A percentile compares a stretch with the other conserved stretches of the same genome.
Conservation (phyloP, 2,888 invertebrate genomes). For the Aleiodes alternator region DNA sequence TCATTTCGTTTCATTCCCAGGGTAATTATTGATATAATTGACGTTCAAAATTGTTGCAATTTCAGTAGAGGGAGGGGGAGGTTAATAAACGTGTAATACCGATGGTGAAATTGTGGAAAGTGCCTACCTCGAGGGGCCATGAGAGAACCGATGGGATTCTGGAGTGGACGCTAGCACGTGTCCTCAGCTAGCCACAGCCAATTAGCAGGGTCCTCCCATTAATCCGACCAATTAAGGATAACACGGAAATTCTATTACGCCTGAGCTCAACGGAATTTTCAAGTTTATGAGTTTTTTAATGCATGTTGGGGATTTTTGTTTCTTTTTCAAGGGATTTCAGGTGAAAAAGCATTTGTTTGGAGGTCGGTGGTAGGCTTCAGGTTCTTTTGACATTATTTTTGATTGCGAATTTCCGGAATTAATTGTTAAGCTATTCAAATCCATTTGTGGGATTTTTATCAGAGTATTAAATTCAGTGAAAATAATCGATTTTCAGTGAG, state of each 20-base stretch:
- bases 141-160: slow-evolving; percentile 16
- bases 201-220: slow-evolving; percentile 70
- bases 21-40: neutral
- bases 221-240: slow-evolving; percentile 64
- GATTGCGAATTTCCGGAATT: too few species aligned
- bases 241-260: slow-evolving; percentile 57
- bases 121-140: slow-evolving; percentile 5
- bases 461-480: too few species aligned
- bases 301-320: neutral
- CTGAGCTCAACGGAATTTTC: slow-evolving; percentile 52
- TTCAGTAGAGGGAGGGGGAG: neutral
- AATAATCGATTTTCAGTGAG: too few species aligned
- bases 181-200: slow-evolving; percentile 67
- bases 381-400: neutral
- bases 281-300: slow-evolving; percentile 13
- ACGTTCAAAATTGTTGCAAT: slow-evolving; percentile 12
- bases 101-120: slow-evolving; percentile 26
- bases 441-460: too few species aligned
- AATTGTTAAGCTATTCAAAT: too few species aligned
- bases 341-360: neutral
- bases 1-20: too few species aligned
- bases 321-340: too few species aligned
- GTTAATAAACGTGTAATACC: slow-evolving; percentile 27
- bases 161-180: slow-evolving; percentile 52
- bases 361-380: neutral